Evolutionary conservation across 2,797 vertebrate genomes (phyloP).

Genomic region (Chaunax sp.): DNA sequence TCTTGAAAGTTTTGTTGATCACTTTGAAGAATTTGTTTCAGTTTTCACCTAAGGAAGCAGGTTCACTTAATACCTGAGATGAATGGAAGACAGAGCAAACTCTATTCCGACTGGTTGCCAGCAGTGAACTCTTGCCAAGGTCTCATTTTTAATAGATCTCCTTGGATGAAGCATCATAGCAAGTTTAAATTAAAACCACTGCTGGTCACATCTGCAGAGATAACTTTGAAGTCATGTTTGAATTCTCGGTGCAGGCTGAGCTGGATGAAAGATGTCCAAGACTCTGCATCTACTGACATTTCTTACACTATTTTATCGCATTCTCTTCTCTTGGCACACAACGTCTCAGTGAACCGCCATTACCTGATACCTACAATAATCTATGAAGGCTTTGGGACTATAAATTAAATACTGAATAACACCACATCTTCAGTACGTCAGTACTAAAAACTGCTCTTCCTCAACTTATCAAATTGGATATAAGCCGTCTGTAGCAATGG

Average conservation of each 20-base stretch:
- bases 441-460: constrained; percentile 2
- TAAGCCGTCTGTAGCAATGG: constrained; percentile 4
- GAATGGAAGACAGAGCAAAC: constrained; percentile 16
- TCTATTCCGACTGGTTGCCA: constrained; percentile 43
- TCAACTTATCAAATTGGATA: background rate
- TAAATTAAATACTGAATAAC: constrained; percentile 13
- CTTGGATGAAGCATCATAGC: constrained; percentile 52
- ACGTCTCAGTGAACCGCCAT: constrained; percentile 36
- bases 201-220: constrained; percentile 47
- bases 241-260: constrained; percentile 29
- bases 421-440: constrained; percentile 17
- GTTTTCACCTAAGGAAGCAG: constrained; percentile 14
- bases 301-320: constrained; percentile 45
- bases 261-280: constrained; percentile 51
- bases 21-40: constrained; percentile 17
- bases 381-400: constrained; percentile 21
- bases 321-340: constrained; percentile 35
- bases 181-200: constrained; percentile 68
- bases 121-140: constrained; percentile 58
- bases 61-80: constrained; percentile 25
- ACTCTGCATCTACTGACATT: constrained; percentile 37
- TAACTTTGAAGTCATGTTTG: constrained; percentile 54
- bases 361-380: constrained; percentile 38
- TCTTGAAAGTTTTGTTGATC: constrained; percentile 11
- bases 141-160: constrained; percentile 75